Conservation (phyloP, 2,113 vertebrate species). For the Micromys minutus region DNA sequence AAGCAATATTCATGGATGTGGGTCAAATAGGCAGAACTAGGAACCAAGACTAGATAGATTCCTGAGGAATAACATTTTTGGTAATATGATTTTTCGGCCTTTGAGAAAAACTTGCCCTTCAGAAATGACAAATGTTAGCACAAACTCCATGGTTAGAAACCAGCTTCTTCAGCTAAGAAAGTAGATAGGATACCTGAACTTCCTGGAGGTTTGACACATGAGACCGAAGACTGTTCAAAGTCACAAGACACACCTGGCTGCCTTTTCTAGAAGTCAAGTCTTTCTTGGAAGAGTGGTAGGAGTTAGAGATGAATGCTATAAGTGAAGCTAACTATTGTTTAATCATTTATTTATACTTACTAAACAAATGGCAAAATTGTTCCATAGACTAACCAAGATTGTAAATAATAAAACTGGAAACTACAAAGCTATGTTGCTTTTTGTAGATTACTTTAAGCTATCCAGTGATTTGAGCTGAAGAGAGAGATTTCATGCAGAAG, state of each 20-base stretch:
- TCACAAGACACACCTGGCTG: background rate
- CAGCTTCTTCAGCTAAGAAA: slow-evolving; percentile 10
- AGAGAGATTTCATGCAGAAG: background rate
- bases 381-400: background rate
- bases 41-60: background rate
- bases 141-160: background rate
- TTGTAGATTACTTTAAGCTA: background rate
- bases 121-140: background rate
- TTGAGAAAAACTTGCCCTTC: background rate
- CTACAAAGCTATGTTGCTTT: background rate
- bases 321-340: background rate
- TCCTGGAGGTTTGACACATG: background rate
- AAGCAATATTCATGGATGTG: background rate
- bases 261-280: slow-evolving; percentile 43
- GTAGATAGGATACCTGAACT: background rate
- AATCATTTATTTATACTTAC: background rate
- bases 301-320: background rate
- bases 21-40: background rate
- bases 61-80: background rate
- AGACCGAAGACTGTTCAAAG: slow-evolving; percentile 43
- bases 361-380: slow-evolving; percentile 19
- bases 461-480: background rate
- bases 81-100: background rate
- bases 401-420: slow-evolving; percentile 32
- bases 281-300: slow-evolving; percentile 30